Evolutionary conservation across 2,113 vertebrate genomes (phyloP), one percentile per base, ranked within the genome.

Genomic region (Ictidomys tridecemlineatus): DNA sequence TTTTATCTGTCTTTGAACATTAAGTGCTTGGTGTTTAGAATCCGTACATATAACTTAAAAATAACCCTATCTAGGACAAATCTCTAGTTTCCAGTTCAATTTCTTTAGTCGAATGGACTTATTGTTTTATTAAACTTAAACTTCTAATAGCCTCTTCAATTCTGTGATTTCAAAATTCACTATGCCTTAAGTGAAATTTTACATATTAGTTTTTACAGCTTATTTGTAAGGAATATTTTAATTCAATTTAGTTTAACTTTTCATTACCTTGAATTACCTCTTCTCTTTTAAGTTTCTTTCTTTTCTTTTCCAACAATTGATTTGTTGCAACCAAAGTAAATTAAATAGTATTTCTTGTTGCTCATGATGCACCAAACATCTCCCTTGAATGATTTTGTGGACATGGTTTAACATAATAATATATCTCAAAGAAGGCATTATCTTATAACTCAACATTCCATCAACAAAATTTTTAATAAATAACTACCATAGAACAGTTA

Each of bases 181-280:
- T 24, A 1, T 79, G 0, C 10, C 26, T 51, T 84, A 32, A 82
- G 14, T 53, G 32, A 92, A 80, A 34, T 39, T 58, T 74, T 63
- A 61, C 26, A 11, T 77, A 32, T 76, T 58, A 89, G 1, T 79
- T 74, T 56, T 91, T 45, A 11, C 84, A 20, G 4, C 5, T 82
- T 65, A 78, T 77, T 85, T 76, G 10, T 22, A 89, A 14, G 34
- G 10, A 14, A 84, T 86, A 89, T 90, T 96, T 96, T 94, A 94
- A 63, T 90, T 87, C 16, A 74, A 12, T 34, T 69, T 89, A 77
- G 10, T 95, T 63, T 95, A 92, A 48, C 13, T 86, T 87, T 53
- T 51, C 2, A 45, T 53, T 84, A 85, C 4, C 11, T 53, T 92
- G 85, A 67, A 78, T 85, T 82, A 8, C 4, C 39, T 94, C 1